phyloP scores from a whole-genome alignment of 2,888 invertebrate species.

The Lepidonotus clava region DNA sequence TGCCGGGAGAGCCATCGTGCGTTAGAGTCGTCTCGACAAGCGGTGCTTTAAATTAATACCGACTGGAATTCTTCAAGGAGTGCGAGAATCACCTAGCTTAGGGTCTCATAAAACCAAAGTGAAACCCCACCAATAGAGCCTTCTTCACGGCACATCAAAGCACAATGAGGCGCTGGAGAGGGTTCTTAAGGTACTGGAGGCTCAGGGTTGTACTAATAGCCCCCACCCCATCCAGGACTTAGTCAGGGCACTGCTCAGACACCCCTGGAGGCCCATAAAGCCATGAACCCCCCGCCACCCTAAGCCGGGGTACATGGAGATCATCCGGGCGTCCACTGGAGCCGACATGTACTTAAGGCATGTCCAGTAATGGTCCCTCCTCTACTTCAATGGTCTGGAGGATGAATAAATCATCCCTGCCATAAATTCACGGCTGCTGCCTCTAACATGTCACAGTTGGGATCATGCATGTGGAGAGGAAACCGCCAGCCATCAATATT shows the following conservation, averaged over 20 bases:
- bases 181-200: neutral
- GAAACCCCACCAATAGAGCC: neutral
- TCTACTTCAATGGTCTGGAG: neutral
- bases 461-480: neutral
- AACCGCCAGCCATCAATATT: neutral
- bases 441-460: neutral
- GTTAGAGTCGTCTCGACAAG: too few relatives aligned
- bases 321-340: neutral
- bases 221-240: neutral
- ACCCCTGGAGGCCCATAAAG: constrained; percentile 1
- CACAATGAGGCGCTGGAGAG: neutral
- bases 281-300: neutral
- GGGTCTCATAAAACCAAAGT: constrained; percentile 9
- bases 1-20: too few relatives aligned
- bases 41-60: neutral
- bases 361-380: neutral
- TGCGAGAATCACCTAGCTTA: neutral
- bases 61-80: neutral
- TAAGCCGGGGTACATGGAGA: neutral
- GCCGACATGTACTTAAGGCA: neutral
- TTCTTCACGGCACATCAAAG: neutral
- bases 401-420: neutral
- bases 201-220: neutral
- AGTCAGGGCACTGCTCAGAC: neutral
- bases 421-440: too few relatives aligned